Conservation (phyloP, 2,888 invertebrate genomes). For the Eupsilia transversa region DNA sequence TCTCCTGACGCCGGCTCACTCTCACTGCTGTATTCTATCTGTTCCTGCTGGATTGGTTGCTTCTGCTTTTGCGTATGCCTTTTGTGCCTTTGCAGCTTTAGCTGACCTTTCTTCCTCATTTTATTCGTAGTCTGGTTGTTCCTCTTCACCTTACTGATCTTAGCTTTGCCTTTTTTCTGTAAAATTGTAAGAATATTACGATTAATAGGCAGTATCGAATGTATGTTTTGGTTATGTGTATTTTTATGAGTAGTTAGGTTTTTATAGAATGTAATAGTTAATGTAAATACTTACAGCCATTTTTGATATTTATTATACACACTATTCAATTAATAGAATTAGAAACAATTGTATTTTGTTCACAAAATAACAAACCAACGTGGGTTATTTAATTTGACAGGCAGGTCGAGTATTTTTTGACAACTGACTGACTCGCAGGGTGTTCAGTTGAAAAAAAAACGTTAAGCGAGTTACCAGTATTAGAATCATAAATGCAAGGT, state of each 20-base stretch:
- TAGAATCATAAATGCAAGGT: no score
- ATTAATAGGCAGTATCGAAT: slow-evolving; percentile 6
- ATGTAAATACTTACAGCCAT: slow-evolving; percentile 81
- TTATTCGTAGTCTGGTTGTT: slow-evolving; percentile 91
- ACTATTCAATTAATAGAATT: slow-evolving; percentile 3
- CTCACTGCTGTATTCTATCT: slow-evolving; percentile 84
- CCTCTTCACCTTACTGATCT: slow-evolving; percentile 90
- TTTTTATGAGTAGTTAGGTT: neutral
- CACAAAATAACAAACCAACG: slow-evolving; percentile 65
- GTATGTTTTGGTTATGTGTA: slow-evolving; percentile 48
- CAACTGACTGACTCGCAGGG: neutral
- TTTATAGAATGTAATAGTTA: neutral
- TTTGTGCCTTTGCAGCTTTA: slow-evolving; percentile 86
- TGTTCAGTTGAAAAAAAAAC: neutral
- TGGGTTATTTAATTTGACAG: slow-evolving; percentile 57
- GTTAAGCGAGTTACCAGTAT: neutral
- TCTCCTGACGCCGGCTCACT: slow-evolving; percentile 87
- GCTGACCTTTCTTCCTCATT: slow-evolving; percentile 89
- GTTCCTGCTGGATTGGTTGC: slow-evolving; percentile 74
- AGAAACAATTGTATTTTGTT: neutral
- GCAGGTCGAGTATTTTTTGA: slow-evolving; percentile 23
- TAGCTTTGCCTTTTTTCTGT: slow-evolving; percentile 89
- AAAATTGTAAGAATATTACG: slow-evolving; percentile 46
- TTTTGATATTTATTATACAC: slow-evolving; percentile 45
- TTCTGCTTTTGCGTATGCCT: slow-evolving; percentile 82